A percentile compares a stretch with the other conserved stretches of the same genome.
phyloP scores from a whole-genome alignment of 1,140 invertebrate genomes.

The Ptiloglossa arizonensis region DNA sequence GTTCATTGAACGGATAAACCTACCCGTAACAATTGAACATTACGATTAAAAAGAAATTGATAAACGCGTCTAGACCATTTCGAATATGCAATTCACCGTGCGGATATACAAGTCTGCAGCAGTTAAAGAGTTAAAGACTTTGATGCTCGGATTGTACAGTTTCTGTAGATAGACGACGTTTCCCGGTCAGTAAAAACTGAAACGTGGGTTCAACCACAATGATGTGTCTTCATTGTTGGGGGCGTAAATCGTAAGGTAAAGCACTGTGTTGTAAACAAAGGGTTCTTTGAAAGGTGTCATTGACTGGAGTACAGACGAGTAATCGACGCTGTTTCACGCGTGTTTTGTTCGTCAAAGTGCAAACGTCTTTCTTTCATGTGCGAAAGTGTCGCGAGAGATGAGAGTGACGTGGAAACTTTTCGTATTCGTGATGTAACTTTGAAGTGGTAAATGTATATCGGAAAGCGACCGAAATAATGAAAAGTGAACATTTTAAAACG shows the following conservation, averaged over 20 bases:
- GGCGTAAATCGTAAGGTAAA: not conserved
- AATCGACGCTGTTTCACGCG: conserved; percentile 26
- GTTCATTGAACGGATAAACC: too few relatives aligned
- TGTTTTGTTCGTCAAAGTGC: conserved; percentile 25
- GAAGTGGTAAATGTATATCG: conserved; percentile 19
- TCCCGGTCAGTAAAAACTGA: conserved; percentile 1
- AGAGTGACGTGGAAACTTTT: not conserved
- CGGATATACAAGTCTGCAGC: too few relatives aligned
- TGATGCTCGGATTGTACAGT: too few relatives aligned
- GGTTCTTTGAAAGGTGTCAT: conserved; percentile 43
- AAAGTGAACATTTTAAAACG: conserved; percentile 27
- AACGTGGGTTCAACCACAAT: conserved; percentile 7
- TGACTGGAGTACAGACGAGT: conserved; percentile 9
- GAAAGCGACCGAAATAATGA: conserved; percentile 4
- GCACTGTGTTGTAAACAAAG: conserved; percentile 24
- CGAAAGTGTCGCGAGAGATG: not conserved
- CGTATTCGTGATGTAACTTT: conserved; percentile 23
- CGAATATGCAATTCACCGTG: too few relatives aligned
- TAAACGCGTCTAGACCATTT: too few relatives aligned
- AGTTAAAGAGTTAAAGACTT: not conserved
- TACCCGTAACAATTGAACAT: too few relatives aligned
- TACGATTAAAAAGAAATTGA: too few relatives aligned
- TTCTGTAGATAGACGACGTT: not conserved
- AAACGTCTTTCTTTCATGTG: conserved; percentile 34
- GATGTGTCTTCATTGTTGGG: not conserved